A percentile compares a stretch with the other conserved stretches of the same genome.
These are phyloP conservation scores for Melinaea marsaeus DNA, from an alignment of 2,888 invertebrate genomes.

Conservation along the genomic window DNA sequence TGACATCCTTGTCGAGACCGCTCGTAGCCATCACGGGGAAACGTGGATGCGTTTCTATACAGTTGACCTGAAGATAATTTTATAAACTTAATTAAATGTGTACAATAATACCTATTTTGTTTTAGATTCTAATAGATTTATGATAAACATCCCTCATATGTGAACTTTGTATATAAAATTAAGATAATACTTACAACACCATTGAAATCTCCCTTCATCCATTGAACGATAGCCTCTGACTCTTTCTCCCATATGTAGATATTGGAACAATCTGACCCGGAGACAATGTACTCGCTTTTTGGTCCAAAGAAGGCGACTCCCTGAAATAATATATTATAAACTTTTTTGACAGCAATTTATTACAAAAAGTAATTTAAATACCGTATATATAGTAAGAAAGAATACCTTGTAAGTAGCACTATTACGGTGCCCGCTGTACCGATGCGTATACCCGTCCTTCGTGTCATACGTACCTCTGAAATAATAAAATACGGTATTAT, in stretches of 20 bases:
- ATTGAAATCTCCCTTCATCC: conserved; percentile 87
- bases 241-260: conserved; percentile 93
- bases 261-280: conserved; percentile 96
- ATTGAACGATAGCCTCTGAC: conserved; percentile 92
- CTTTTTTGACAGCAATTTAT: background rate
- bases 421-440: conserved; percentile 81
- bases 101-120: background rate
- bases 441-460: conserved; percentile 70
- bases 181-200: conserved; percentile 84
- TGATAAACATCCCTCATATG: background rate
- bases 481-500: background rate
- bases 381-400: background rate
- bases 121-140: background rate
- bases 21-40: conserved; percentile 93
- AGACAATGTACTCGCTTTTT: conserved; percentile 91
- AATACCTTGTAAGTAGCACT: conserved; percentile 84
- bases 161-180: background rate
- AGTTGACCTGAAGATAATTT: conserved; percentile 84
- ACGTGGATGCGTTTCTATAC: conserved; percentile 93
- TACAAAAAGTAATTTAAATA: no score
- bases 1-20: conserved; percentile 94
- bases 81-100: background rate
- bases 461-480: conserved; percentile 26
- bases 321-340: conserved; percentile 24
- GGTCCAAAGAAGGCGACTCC: conserved; percentile 97